Conservation (phyloP, 1,140 invertebrate genomes). For the Ips nitidus region DNA sequence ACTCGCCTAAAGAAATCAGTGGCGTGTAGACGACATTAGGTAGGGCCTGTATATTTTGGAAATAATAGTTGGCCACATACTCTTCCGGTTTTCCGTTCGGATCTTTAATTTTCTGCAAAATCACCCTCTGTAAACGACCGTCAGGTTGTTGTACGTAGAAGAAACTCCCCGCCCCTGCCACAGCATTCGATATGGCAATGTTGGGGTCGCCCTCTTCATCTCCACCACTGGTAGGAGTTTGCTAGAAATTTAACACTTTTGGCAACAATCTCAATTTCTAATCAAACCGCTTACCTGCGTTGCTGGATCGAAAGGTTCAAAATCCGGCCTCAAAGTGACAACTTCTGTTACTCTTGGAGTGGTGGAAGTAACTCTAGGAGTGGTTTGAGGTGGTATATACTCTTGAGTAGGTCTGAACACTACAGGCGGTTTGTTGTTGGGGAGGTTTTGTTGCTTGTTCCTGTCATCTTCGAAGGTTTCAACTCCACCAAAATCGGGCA, state of each 20-base stretch:
- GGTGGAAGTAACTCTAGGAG: background rate
- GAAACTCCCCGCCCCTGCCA: slow-evolving; percentile 17
- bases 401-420: slow-evolving; percentile 15
- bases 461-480: slow-evolving; percentile 21
- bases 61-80: slow-evolving; percentile 38
- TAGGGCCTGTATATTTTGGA: slow-evolving; percentile 36
- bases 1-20: slow-evolving; percentile 24
- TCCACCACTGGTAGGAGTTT: background rate
- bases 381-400: slow-evolving; percentile 12
- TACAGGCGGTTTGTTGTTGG: slow-evolving; percentile 12
- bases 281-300: too few species aligned
- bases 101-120: slow-evolving; percentile 31
- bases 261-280: too few species aligned
- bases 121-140: slow-evolving; percentile 34
- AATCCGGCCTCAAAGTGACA: too few species aligned
- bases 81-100: slow-evolving; percentile 33
- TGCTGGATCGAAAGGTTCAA: too few species aligned
- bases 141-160: slow-evolving; percentile 39
- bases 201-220: slow-evolving; percentile 22
- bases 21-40: slow-evolving; percentile 34
- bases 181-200: slow-evolving; percentile 35
- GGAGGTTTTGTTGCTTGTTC: slow-evolving; percentile 15
- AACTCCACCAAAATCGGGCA: slow-evolving; percentile 18
- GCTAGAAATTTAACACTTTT: too few species aligned
- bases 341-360: background rate